phyloP scores from a whole-genome alignment of 2,113 vertebrate species.

The Carollia perspicillata region DNA sequence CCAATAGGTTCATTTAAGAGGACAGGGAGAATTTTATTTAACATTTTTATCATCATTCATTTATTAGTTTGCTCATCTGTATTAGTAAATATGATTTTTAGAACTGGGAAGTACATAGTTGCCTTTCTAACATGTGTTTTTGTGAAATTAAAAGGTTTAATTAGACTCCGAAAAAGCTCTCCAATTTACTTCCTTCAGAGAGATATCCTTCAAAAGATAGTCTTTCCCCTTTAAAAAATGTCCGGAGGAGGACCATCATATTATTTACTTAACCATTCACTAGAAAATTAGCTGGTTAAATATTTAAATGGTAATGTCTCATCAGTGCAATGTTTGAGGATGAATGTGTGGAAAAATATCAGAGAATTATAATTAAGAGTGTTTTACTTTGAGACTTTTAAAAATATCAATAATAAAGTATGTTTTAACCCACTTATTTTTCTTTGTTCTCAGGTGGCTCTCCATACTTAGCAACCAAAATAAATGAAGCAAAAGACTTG shows the following conservation, averaged over 20 bases:
- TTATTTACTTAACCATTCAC: neutral
- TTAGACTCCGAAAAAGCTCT: neutral
- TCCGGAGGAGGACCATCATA: neutral
- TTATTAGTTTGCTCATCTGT: neutral
- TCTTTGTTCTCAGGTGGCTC: constrained; percentile 86
- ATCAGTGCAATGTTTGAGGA: neutral
- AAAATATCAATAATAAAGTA: neutral
- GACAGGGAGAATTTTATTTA: neutral
- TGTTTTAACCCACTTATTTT: constrained; percentile 52
- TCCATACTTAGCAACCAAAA: constrained; percentile 89
- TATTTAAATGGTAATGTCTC: neutral
- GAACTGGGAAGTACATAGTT: neutral
- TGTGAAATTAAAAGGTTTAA: neutral
- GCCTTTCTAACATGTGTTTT: constrained; percentile 25
- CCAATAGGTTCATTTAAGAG: constrained; percentile 7
- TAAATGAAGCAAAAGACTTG: constrained; percentile 91
- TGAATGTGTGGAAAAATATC: constrained; percentile 44
- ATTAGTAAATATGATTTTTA: neutral
- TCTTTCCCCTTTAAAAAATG: neutral
- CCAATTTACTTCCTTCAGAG: neutral
- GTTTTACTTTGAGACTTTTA: constrained; percentile 6
- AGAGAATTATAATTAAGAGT: constrained; percentile 41
- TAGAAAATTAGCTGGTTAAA: constrained; percentile 12
- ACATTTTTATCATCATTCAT: neutral
- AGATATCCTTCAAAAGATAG: neutral